Evolutionary conservation across 2,888 invertebrate species (phyloP).

Genomic region (Nomada ferruginata): DNA sequence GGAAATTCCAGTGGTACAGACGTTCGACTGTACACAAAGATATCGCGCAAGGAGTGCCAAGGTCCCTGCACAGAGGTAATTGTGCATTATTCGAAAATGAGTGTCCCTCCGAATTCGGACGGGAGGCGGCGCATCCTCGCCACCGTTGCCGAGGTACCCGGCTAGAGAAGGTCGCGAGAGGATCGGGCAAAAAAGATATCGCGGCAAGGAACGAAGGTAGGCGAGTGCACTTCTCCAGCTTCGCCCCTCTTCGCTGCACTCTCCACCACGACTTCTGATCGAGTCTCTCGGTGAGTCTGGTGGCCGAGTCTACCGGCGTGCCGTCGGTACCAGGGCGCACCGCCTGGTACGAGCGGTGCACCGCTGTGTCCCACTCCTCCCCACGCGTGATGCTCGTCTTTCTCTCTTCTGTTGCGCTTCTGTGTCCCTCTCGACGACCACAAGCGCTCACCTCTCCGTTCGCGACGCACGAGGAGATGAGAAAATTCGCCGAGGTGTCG

Average conservation of each 20-base stretch:
- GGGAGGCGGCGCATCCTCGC: background rate
- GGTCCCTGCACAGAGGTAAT: background rate
- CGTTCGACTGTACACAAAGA: too few relatives aligned
- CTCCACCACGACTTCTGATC: slow-evolving; percentile 55
- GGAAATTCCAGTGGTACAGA: too few relatives aligned
- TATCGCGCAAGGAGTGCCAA: too few relatives aligned
- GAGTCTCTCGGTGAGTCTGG: slow-evolving; percentile 44
- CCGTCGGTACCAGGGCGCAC: slow-evolving; percentile 80
- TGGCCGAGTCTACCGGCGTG: slow-evolving; percentile 49
- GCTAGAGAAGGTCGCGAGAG: slow-evolving; percentile 58
- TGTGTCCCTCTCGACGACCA: slow-evolving; percentile 11
- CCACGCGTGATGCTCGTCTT: slow-evolving; percentile 42
- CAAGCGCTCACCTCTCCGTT: slow-evolving; percentile 35
- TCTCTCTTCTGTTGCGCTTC: slow-evolving; percentile 6
- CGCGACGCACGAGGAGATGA: slow-evolving; percentile 34
- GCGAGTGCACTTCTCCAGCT: slow-evolving; percentile 56
- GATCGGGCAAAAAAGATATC: slow-evolving; percentile 46
- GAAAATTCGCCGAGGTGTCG: slow-evolving; percentile 36
- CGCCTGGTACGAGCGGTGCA: slow-evolving; percentile 81
- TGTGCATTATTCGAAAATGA: slow-evolving; percentile 22
- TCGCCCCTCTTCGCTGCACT: slow-evolving; percentile 39
- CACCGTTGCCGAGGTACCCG: background rate
- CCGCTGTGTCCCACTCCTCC: slow-evolving; percentile 54
- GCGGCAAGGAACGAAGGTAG: slow-evolving; percentile 48
- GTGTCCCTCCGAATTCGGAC: background rate